phyloP scores from a whole-genome alignment of 2,888 invertebrate species.

The Hipparchia sbordonii region DNA sequence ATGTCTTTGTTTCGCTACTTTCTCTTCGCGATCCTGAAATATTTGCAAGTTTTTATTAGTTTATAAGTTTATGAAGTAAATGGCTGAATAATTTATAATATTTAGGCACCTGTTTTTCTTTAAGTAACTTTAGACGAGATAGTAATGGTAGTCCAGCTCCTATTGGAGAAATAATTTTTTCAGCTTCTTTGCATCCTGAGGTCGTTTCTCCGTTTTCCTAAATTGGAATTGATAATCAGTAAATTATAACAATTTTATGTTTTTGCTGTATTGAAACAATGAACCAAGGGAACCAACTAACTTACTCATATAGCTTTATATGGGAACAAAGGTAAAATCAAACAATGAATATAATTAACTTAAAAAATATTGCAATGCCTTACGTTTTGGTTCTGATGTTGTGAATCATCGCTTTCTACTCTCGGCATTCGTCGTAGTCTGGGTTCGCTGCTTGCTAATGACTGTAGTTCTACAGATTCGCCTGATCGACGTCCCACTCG shows the following conservation, averaged over 20 bases:
- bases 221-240: conserved; percentile 8
- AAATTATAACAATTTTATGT: not conserved
- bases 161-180: conserved; percentile 87
- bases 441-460: conserved; percentile 71
- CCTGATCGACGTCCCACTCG: conserved; percentile 82
- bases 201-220: conserved; percentile 75
- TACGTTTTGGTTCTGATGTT: conserved; percentile 69
- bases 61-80: not conserved
- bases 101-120: conserved; percentile 89
- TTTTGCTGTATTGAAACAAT: not conserved
- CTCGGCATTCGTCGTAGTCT: conserved; percentile 88
- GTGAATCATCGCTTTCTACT: conserved; percentile 88
- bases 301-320: not conserved
- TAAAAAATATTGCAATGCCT: conserved; percentile 18
- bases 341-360: not conserved
- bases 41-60: conserved; percentile 1
- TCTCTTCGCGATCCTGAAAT: conserved; percentile 78
- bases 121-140: conserved; percentile 89
- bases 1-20: conserved; percentile 74
- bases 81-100: not conserved
- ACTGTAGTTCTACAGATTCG: conserved; percentile 85
- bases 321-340: not conserved
- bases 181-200: conserved; percentile 77
- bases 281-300: not conserved
- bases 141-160: conserved; percentile 93